These are phyloP conservation scores for Hedya salicella DNA, from an alignment of 2,888 invertebrate species.

Conservation along the genomic window DNA sequence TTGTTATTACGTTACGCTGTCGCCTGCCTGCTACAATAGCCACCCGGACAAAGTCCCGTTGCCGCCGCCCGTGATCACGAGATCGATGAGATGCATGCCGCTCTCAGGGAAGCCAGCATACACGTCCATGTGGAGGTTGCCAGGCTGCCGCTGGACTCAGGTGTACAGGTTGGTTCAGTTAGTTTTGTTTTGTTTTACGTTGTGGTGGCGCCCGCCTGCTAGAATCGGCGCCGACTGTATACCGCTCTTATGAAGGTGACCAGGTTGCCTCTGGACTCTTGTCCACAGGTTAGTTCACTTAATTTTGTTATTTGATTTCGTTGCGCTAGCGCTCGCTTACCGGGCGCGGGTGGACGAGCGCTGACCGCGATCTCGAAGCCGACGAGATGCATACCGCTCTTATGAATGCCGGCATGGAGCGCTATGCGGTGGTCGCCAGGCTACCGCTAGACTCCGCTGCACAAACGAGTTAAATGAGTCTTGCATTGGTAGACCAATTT, in stretches of 20 bases:
- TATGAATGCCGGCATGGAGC: constrained; percentile 99
- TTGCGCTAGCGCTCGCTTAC: too few species aligned
- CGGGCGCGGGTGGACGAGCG: too few species aligned
- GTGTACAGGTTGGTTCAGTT: constrained; percentile 90
- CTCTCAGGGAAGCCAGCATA: constrained; percentile 99
- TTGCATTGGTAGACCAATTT: too few species aligned
- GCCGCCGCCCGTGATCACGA: constrained; percentile 96
- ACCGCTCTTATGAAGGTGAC: too few species aligned
- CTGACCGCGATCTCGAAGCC: constrained; percentile 99
- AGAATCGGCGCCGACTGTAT: too few species aligned
- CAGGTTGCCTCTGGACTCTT: too few species aligned
- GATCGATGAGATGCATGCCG: constrained; percentile 99
- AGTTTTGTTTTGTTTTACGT: constrained; percentile 8
- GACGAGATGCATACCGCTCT: constrained; percentile 99
- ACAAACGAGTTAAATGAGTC: constrained; percentile 85
- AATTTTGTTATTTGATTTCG: too few species aligned
- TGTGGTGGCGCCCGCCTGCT: not conserved
- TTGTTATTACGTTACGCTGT: constrained; percentile 1
- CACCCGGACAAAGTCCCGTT: too few species aligned
- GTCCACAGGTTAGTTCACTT: too few species aligned
- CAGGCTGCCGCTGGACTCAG: constrained; percentile 95
- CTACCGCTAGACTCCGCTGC: constrained; percentile 98
- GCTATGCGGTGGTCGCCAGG: constrained; percentile 98
- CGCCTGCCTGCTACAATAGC: not conserved
- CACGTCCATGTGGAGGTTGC: constrained; percentile 99